A percentile compares a stretch with the other conserved stretches of the same genome.
These are phyloP conservation scores for Oligia latruncula DNA, from an alignment of 2,888 invertebrate genomes.

Conservation along the genomic window DNA sequence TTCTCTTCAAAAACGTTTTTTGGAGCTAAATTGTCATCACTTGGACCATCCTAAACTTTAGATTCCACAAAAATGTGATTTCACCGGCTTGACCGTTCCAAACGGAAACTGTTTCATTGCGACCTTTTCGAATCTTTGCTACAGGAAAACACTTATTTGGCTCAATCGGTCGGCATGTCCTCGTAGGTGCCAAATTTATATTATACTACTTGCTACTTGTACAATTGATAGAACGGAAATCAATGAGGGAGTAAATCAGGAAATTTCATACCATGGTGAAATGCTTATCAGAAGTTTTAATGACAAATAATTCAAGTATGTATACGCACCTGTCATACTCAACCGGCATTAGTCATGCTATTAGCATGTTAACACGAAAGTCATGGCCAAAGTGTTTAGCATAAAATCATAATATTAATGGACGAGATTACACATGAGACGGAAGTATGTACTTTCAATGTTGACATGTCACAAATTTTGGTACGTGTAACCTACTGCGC, in stretches of 20 bases:
- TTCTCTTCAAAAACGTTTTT: neutral
- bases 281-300: slow-evolving; percentile 12
- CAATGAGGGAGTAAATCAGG: neutral
- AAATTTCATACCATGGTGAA: slow-evolving; percentile 7
- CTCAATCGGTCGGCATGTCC: slow-evolving; percentile 12
- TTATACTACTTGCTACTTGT: neutral
- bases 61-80: slow-evolving; percentile 6
- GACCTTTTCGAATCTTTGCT: slow-evolving; percentile 29
- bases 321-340: neutral
- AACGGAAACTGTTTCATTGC: slow-evolving; percentile 6
- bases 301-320: slow-evolving; percentile 15
- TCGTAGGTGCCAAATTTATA: slow-evolving; percentile 11
- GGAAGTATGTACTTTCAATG: slow-evolving; percentile 19
- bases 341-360: slow-evolving; percentile 7
- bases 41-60: slow-evolving; percentile 4
- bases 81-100: neutral
- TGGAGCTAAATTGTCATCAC: neutral
- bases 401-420: slow-evolving; percentile 34
- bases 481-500: neutral
- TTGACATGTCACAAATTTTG: neutral
- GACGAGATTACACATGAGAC: slow-evolving; percentile 7
- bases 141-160: slow-evolving; percentile 32
- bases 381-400: slow-evolving; percentile 31
- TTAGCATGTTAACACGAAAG: slow-evolving; percentile 29
- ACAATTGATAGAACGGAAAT: neutral